Conservation (phyloP, 2,888 invertebrate species). For the Anodontia alba region DNA sequence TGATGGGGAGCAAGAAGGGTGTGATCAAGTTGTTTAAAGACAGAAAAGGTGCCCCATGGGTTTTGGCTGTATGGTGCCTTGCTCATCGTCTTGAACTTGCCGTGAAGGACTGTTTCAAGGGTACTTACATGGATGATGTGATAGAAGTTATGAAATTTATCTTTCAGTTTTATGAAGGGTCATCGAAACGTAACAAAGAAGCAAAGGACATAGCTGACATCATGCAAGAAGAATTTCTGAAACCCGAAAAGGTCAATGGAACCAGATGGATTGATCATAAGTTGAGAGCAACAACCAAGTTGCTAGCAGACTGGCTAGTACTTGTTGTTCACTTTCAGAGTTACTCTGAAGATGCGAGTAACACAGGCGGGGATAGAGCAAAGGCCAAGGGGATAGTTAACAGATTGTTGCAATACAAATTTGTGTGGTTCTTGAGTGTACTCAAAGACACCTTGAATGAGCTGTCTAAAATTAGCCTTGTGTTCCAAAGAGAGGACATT, state of each 20-base stretch:
- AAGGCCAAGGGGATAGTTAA: constrained; percentile 42
- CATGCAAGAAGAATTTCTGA: constrained; percentile 44
- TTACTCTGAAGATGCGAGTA: constrained; percentile 34
- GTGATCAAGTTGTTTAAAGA: constrained; percentile 44
- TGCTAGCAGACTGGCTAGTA: constrained; percentile 40
- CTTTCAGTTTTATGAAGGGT: constrained; percentile 55
- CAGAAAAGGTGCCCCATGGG: background rate
- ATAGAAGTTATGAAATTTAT: constrained; percentile 13
- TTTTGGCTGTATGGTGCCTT: constrained; percentile 27
- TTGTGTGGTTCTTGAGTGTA: constrained; percentile 38
- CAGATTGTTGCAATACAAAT: constrained; percentile 27
- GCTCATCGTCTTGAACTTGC: constrained; percentile 56
- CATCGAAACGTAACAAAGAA: constrained; percentile 52
- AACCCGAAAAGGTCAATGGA: constrained; percentile 52
- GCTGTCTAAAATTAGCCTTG: constrained; percentile 29
- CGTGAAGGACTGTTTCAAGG: background rate
- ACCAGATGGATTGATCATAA: constrained; percentile 60
- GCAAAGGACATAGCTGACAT: constrained; percentile 41
- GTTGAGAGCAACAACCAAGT: constrained; percentile 38
- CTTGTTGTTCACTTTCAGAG: constrained; percentile 40
- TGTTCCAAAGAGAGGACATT: constrained; percentile 43
- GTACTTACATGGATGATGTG: too few relatives aligned
- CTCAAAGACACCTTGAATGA: constrained; percentile 37
- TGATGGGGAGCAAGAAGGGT: constrained; percentile 46
- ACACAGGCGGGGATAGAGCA: constrained; percentile 36